Evolutionary conservation across 30 jellyfish, hydroid and myxozoan species (phyloP).

Genomic region (Sanderia malayensis): DNA sequence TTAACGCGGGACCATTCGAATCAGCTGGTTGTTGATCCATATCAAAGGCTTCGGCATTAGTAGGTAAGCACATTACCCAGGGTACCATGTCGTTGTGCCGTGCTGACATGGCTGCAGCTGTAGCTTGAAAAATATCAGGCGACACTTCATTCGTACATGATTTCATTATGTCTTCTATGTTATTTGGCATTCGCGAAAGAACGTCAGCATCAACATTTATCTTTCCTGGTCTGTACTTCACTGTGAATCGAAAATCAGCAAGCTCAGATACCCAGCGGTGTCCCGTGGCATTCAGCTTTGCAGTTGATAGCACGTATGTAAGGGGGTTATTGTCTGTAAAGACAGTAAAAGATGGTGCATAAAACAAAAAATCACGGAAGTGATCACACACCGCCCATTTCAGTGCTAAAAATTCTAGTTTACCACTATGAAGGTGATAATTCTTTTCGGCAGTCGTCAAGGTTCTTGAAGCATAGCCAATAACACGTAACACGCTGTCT

Average conservation of each 20-base stretch:
- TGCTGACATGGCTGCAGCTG: background rate
- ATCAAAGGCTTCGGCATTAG: too few species aligned
- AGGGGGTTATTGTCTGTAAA: slow-evolving; percentile 34
- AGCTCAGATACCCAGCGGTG: slow-evolving; percentile 46
- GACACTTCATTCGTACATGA: background rate
- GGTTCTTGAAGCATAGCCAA: slow-evolving; percentile 26
- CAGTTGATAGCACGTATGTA: slow-evolving; percentile 24
- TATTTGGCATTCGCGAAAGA: slow-evolving; percentile 8
- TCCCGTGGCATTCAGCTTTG: slow-evolving; percentile 55
- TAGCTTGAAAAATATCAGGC: background rate
- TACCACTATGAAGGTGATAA: slow-evolving; percentile 30
- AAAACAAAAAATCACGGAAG: slow-evolving; percentile 22
- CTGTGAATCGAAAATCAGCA: slow-evolving; percentile 24
- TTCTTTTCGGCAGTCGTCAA: slow-evolving; percentile 19
- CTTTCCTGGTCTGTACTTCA: slow-evolving; percentile 43
- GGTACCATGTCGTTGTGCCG: too few species aligned
- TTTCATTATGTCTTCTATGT: background rate
- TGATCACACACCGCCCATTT: slow-evolving; percentile 50
- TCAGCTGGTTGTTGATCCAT: too few species aligned
- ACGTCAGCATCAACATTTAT: slow-evolving; percentile 14
- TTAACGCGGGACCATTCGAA: too few species aligned
- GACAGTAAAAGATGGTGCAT: slow-evolving; percentile 32
- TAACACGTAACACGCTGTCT: slow-evolving; percentile 6
- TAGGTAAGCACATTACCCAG: too few species aligned
- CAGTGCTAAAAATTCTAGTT: slow-evolving; percentile 41